Evolutionary conservation across 2,113 vertebrate genomes (phyloP).

Genomic region (Donacobius atricapilla): DNA sequence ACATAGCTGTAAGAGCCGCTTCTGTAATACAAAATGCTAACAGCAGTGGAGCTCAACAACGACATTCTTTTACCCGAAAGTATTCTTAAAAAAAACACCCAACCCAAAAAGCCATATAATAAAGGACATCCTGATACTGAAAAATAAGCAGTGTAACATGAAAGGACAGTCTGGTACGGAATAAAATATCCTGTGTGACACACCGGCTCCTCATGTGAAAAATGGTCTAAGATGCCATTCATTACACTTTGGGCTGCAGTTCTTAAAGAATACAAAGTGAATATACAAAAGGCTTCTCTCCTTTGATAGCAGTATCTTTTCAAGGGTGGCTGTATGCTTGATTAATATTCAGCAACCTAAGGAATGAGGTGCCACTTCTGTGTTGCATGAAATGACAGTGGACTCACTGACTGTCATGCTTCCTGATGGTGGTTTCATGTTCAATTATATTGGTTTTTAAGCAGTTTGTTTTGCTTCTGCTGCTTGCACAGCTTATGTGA

Average conservation of each 20-base stretch:
- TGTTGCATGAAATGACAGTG: slow-evolving; percentile 53
- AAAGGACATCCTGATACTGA: slow-evolving; percentile 49
- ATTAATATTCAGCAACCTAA: slow-evolving; percentile 68
- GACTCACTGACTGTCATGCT: background rate
- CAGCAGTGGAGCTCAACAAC: background rate
- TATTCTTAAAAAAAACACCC: background rate
- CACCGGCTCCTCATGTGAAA: slow-evolving; percentile 53
- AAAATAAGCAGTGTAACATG: slow-evolving; percentile 64
- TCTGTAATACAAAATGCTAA: background rate
- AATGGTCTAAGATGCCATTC: slow-evolving; percentile 64
- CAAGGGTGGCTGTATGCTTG: slow-evolving; percentile 47
- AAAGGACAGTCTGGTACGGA: slow-evolving; percentile 62
- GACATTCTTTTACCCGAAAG: slow-evolving; percentile 20
- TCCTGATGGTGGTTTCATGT: slow-evolving; percentile 37
- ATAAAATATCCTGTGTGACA: slow-evolving; percentile 63
- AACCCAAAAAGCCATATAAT: background rate
- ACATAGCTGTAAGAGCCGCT: background rate
- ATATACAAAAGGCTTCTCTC: slow-evolving; percentile 62
- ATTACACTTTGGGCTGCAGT: slow-evolving; percentile 55
- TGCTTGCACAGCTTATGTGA: background rate
- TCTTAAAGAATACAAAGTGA: slow-evolving; percentile 65
- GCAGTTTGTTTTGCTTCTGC: background rate
- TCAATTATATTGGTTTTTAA: slow-evolving; percentile 23
- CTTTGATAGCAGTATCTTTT: slow-evolving; percentile 51
- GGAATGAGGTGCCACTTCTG: slow-evolving; percentile 42